These are phyloP conservation scores for Spongilla lacustris DNA, from an alignment of 37 sponge, comb jelly and placozoan species.

Conservation along the genomic window DNA sequence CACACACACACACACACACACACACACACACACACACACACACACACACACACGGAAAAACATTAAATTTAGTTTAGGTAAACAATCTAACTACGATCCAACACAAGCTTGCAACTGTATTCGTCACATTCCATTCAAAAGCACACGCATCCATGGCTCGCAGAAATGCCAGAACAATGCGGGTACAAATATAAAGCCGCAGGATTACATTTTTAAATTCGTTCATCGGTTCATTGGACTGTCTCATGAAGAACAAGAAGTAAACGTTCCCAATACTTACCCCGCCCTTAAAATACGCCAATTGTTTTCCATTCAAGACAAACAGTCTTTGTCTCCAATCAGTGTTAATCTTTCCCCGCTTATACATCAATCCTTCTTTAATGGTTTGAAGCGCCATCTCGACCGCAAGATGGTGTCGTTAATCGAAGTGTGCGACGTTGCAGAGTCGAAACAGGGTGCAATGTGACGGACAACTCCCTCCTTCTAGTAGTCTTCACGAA, in stretches of 20 bases:
- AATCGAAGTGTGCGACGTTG: no score
- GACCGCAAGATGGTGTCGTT: background rate
- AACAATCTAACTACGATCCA: no score
- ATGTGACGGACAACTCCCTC: no score
- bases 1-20: conserved; percentile 31
- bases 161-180: no score
- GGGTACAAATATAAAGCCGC: no score
- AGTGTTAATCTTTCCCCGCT: conserved; percentile 85
- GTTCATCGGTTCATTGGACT: background rate
- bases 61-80: background rate
- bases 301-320: conserved; percentile 72
- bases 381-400: conserved; percentile 66
- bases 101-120: no score
- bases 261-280: conserved; percentile 43
- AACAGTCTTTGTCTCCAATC: conserved; percentile 86
- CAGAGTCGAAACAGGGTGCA: no score
- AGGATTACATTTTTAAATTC: no score
- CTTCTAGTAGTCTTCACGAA: no score
- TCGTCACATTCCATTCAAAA: background rate
- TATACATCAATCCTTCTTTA: conserved; percentile 82
- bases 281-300: conserved; percentile 89
- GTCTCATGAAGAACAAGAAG: background rate
- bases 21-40: conserved; percentile 47
- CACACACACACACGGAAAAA: conserved; percentile 39
- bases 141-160: background rate